Base-by-base conservation (phyloP, 2,797 vertebrate species). In the Astyanax mexicanus region DNA sequence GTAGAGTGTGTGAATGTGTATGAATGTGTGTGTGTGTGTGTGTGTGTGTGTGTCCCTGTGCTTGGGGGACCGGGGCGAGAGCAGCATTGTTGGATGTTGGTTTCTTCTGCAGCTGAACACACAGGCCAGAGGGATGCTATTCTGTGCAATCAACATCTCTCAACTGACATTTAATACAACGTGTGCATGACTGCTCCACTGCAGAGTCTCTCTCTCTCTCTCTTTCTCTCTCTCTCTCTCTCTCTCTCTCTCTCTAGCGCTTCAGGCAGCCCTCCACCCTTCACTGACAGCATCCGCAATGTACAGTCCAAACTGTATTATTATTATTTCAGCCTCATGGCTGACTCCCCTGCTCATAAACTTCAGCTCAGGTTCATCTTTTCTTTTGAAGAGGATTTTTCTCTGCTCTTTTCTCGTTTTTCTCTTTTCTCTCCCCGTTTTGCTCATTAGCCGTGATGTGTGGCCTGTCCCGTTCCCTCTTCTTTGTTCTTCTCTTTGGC, bases 111-210 rank as follows among this genome's bases (percentile, higher is more conserved):
- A 66, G 61, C 61, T 19, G 75, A 81, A 65, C 45, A 69, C 75
- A 52, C 29, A 58, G 52, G 74, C 75, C 68, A 66, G 71, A 83
- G 78, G 75, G 74, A 76, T 71, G 69, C 79, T 78, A 77, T 80
- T 83, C 58, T 47, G 52, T 72, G 44, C 78, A 78, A 83, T 83
- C 81, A 83, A 64, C 68, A 80, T 80, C 78, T 68, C 69, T 80
- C 68, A 83, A 69, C 72, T 80, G 81, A 72, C 81, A 83, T 83
- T 83, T 78, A 83, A 83, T 80, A 74, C 78, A 80, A 45, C 54
- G 49, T 74, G 72, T 80, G 71, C 71, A 74, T 70, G 75, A 52
- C 66, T 77, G 67, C 66, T 65, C 47, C 12, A 65, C 74, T 72
- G 73, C 74, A 76, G 74, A 76, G 57, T 37, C 66, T 29, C 45